Evolutionary conservation across 2,797 vertebrate genomes (phyloP).

Genomic region (Myotis findleyi): DNA sequence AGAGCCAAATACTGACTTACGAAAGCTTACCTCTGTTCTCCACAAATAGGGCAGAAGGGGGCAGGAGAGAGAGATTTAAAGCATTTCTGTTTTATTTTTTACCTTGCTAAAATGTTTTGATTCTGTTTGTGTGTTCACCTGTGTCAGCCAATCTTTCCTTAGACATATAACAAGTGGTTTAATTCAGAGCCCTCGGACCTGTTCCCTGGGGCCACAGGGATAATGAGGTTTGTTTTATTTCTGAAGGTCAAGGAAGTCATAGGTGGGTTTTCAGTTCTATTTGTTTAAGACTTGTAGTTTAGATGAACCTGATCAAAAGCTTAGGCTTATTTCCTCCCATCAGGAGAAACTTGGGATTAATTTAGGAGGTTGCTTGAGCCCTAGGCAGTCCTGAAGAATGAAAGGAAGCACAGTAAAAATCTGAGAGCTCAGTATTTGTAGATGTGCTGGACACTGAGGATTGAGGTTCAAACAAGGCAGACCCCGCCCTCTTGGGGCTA

Average conservation of each 20-base stretch:
- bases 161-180: background rate
- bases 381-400: background rate
- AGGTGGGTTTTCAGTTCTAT: slow-evolving; percentile 3
- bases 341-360: background rate
- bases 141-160: background rate
- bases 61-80: background rate
- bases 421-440: background rate
- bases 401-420: background rate
- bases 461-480: background rate
- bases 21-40: slow-evolving; percentile 22
- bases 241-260: background rate
- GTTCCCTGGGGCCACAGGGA: background rate
- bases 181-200: background rate
- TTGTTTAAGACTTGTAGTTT: slow-evolving; percentile 31
- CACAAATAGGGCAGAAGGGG: background rate
- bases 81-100: background rate
- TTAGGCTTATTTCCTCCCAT: background rate
- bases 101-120: background rate
- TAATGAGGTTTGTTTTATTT: background rate
- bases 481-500: background rate
- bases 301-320: slow-evolving; percentile 44
- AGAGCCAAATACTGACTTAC: slow-evolving; percentile 52
- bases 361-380: background rate
- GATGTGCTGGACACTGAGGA: background rate
- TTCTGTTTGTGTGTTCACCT: slow-evolving; percentile 5